Evolutionary conservation across 2,888 invertebrate species (phyloP).

Genomic region (Hydroisotoma schaefferi): DNA sequence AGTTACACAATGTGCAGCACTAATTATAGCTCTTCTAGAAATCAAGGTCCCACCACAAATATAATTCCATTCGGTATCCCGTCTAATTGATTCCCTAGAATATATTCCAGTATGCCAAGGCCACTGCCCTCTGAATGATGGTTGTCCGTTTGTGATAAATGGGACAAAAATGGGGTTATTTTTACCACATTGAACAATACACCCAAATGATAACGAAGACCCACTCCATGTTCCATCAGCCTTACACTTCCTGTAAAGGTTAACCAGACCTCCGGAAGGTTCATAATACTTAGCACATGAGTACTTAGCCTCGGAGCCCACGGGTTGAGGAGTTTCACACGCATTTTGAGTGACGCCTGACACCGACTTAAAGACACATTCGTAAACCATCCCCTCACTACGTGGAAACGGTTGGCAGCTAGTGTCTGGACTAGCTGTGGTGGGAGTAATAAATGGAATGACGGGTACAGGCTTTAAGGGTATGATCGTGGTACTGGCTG

Average conservation of each 20-base stretch:
- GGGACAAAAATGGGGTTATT: slow-evolving; percentile 35
- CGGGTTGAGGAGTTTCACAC: slow-evolving; percentile 21
- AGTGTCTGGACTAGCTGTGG: slow-evolving; percentile 17
- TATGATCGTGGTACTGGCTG: not conserved
- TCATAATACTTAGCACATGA: slow-evolving; percentile 40
- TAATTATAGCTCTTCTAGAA: slow-evolving; percentile 19
- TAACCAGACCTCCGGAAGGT: slow-evolving; percentile 26
- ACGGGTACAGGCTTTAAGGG: slow-evolving; percentile 6
- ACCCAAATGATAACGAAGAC: slow-evolving; percentile 30
- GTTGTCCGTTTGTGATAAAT: slow-evolving; percentile 32
- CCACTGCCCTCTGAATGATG: slow-evolving; percentile 60
- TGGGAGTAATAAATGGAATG: not conserved
- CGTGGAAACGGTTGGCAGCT: slow-evolving; percentile 14
- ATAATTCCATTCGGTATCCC: slow-evolving; percentile 54
- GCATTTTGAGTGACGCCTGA: slow-evolving; percentile 18
- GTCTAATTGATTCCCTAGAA: slow-evolving; percentile 8
- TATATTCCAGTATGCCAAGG: slow-evolving; percentile 64
- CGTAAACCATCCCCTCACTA: slow-evolving; percentile 18
- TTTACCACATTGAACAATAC: slow-evolving; percentile 39
- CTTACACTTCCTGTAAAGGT: slow-evolving; percentile 37
- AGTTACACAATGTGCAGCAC: slow-evolving; percentile 45
- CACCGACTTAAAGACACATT: slow-evolving; percentile 26
- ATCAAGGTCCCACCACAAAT: slow-evolving; percentile 58
- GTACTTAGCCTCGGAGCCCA: slow-evolving; percentile 42
- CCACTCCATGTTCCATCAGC: slow-evolving; percentile 44